These are phyloP conservation scores for Nansenia antarctica DNA, from an alignment of 2,113 vertebrate genomes.

Conservation along the genomic window DNA sequence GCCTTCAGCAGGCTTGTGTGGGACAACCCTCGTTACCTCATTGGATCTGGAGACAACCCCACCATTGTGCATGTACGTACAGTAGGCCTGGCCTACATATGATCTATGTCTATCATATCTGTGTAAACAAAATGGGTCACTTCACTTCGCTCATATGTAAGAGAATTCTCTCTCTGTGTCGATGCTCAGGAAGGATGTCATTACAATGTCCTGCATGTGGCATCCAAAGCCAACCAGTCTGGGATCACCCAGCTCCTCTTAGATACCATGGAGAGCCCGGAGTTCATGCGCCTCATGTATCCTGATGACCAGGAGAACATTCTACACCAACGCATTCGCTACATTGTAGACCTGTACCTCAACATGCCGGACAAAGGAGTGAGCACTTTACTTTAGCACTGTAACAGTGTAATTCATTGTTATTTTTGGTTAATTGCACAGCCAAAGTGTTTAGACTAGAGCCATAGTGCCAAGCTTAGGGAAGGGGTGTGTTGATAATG, in stretches of 20 bases:
- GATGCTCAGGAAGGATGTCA: slow-evolving; percentile 81
- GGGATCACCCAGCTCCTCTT: slow-evolving; percentile 76
- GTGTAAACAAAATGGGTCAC: not conserved
- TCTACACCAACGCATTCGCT: slow-evolving; percentile 81
- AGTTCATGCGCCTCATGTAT: slow-evolving; percentile 89
- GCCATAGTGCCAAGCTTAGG: no score
- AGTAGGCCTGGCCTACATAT: no score
- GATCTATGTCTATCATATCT: not conserved
- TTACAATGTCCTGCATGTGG: slow-evolving; percentile 89
- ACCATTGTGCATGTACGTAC: slow-evolving; percentile 84
- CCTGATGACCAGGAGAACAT: slow-evolving; percentile 79
- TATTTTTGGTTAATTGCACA: not conserved
- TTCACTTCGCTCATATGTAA: not conserved
- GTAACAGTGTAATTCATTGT: not conserved
- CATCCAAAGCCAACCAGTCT: slow-evolving; percentile 85
- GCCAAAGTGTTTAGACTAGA: no score
- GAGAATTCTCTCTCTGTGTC: not conserved
- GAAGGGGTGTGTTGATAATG: not conserved
- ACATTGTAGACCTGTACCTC: slow-evolving; percentile 86
- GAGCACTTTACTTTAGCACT: slow-evolving; percentile 15
- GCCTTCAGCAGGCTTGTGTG: slow-evolving; percentile 81
- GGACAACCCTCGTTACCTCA: slow-evolving; percentile 89
- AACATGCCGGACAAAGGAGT: slow-evolving; percentile 87
- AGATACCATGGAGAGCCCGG: slow-evolving; percentile 82
- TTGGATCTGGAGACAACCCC: slow-evolving; percentile 88